Conservation (phyloP, 2,113 vertebrate species). For the Labeo rohita region DNA sequence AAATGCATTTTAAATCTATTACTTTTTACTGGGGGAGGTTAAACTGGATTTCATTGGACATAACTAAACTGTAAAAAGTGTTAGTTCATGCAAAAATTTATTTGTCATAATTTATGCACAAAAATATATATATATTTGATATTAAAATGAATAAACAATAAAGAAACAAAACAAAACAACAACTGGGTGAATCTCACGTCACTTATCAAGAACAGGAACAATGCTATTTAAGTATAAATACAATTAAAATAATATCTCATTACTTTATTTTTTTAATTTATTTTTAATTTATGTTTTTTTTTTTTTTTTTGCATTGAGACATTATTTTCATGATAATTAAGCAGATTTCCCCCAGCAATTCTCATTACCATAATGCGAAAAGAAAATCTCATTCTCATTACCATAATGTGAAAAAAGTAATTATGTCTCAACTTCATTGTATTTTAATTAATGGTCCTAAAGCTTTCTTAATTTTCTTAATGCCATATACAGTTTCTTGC, state of each 20-base stretch:
- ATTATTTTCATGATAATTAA: not conserved
- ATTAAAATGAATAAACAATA: too few relatives aligned
- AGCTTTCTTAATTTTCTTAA: not conserved
- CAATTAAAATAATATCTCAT: not conserved
- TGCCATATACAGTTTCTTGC: not conserved
- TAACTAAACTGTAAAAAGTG: not conserved
- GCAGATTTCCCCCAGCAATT: not conserved
- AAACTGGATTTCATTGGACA: not conserved
- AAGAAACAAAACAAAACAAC: too few relatives aligned
- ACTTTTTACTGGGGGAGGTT: too few relatives aligned
- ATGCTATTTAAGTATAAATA: not conserved
- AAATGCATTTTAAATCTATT: too few relatives aligned
- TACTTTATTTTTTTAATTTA: not conserved
- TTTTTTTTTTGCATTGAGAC: not conserved
- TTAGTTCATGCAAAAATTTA: not conserved
- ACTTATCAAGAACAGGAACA: too few relatives aligned
- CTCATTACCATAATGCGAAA: not conserved
- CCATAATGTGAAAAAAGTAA: not conserved
- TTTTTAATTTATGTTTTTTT: not conserved
- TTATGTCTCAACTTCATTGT: not conserved
- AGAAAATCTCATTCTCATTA: not conserved
- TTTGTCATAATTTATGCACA: not conserved
- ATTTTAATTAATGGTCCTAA: not conserved
- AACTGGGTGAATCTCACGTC: too few relatives aligned
- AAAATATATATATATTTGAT: too few relatives aligned